Evolutionary conservation across 2,888 invertebrate species (phyloP), one percentile per base, ranked within the genome.

Genomic region (Linnaemya tessellans): DNA sequence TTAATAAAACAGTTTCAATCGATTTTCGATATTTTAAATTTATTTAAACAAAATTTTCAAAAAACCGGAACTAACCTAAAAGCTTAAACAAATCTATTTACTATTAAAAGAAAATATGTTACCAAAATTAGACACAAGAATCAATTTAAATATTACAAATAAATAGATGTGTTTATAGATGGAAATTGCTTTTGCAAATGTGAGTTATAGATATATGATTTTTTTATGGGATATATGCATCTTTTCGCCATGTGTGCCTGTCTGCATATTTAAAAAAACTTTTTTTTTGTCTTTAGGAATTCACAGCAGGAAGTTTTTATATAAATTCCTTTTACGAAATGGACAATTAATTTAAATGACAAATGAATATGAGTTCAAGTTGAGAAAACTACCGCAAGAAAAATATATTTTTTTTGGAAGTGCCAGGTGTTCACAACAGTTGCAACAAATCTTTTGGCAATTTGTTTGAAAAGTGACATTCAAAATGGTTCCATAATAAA

Each of bases 341-440:
- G 35, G 60, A 56, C 78, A 68, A 68, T 79, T 79, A 79, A 74
- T 79, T 83, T 73, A 62, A 43, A 79, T 83, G 78, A 60, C 73
- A 68, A 71, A 62, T 49, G 22, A 22, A 3, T 41, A 51, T 15
- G 56, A 22, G n/a, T 43, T 43, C 51, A 30, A 30, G 64, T 70
- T 18, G 11, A 51, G 38, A 58, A 56, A 54, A 41, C 11, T 65
- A 62, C 67, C 35, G 51, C 58, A 84, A 41, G 25, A 35, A 49
- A 70, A 49, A 60, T 5, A 15, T 3, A 60, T 15, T 25, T 35
- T 4, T 64, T 15, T 38, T 49, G 64, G 0, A 38, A 49, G 25
- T 22, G 7, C 3, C 80, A 80, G 65, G 25, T 73, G 73, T 20
- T 8, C 20, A 13, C 11, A 46, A 60, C 20, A 67, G 67, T 77